These are phyloP conservation scores for Ennomos quercinarius DNA, from an alignment of 2,888 invertebrate genomes.

Conservation along the genomic window DNA sequence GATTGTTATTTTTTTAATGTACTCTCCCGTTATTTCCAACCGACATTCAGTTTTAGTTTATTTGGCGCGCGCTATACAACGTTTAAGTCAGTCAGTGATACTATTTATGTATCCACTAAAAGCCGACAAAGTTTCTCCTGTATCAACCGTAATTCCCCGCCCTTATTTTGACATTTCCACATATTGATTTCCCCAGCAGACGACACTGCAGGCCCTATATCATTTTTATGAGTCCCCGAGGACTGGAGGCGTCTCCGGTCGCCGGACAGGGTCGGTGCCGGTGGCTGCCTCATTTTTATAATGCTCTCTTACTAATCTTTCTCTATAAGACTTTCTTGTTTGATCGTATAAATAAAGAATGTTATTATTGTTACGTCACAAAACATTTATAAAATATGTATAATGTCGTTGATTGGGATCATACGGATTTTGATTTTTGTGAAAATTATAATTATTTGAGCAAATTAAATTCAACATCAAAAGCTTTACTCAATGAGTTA, in stretches of 20 bases:
- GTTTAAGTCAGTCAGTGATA: slow-evolving; percentile 13
- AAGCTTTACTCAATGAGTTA: background rate
- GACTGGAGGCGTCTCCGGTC: slow-evolving; percentile 56
- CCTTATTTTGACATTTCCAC: slow-evolving; percentile 67
- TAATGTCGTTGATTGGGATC: too few species aligned
- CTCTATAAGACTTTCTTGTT: slow-evolving; percentile 36
- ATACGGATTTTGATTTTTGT: too few species aligned
- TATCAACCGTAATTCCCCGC: slow-evolving; percentile 46
- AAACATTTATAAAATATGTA: too few species aligned
- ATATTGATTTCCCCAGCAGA: slow-evolving; percentile 66
- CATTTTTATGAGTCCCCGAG: slow-evolving; percentile 72
- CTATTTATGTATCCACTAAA: too few species aligned
- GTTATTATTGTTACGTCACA: too few species aligned
- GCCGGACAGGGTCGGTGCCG: slow-evolving; percentile 55
- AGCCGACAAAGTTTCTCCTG: slow-evolving; percentile 19
- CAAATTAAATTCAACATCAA: too few species aligned
- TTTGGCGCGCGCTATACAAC: background rate
- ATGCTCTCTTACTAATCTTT: slow-evolving; percentile 58
- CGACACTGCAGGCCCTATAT: slow-evolving; percentile 65
- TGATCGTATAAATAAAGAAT: too few species aligned
- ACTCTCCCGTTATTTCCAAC: too few species aligned
- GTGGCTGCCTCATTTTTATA: slow-evolving; percentile 69
- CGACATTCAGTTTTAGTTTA: too few species aligned
- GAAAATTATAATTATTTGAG: too few species aligned
- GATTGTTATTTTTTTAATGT: too few species aligned